A percentile compares a stretch with the other conserved stretches of the same genome.
phyloP scores from a whole-genome alignment of 2,797 vertebrate genomes.

The Acanthurus leucopareius region DNA sequence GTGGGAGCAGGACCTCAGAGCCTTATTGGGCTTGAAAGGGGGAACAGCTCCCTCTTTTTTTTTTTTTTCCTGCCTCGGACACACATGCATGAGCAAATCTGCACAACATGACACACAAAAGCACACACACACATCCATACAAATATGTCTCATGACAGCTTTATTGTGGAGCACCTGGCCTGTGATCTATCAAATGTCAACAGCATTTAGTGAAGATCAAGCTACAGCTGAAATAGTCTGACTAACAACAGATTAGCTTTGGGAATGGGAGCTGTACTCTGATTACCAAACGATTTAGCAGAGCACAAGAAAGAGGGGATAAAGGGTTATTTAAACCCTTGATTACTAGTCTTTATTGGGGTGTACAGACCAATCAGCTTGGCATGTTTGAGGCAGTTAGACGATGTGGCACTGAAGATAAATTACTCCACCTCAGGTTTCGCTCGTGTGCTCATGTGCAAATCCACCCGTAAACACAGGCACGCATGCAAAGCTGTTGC shows the following conservation, averaged over 20 bases:
- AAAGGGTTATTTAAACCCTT: slow-evolving; percentile 35
- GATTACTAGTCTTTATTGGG: slow-evolving; percentile 51
- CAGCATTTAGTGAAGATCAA: slow-evolving; percentile 34
- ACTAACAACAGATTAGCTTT: slow-evolving; percentile 70
- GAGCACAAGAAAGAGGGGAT: slow-evolving; percentile 4
- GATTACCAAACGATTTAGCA: slow-evolving; percentile 26
- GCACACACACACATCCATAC: neutral
- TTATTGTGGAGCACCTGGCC: slow-evolving; percentile 21
- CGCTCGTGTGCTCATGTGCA: slow-evolving; percentile 11
- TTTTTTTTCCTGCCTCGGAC: neutral
- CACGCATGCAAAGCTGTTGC: slow-evolving; percentile 4
- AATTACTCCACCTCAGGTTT: slow-evolving; percentile 16
- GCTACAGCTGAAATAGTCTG: slow-evolving; percentile 31
- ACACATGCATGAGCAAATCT: slow-evolving; percentile 11
- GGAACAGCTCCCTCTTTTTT: slow-evolving; percentile 16
- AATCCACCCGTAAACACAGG: slow-evolving; percentile 17
- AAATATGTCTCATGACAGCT: slow-evolving; percentile 22
- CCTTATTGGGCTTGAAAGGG: slow-evolving; percentile 42
- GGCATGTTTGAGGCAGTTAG: slow-evolving; percentile 40
- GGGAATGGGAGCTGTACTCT: slow-evolving; percentile 49
- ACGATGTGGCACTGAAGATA: slow-evolving; percentile 16
- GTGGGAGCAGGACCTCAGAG: slow-evolving; percentile 60
- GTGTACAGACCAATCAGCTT: slow-evolving; percentile 27
- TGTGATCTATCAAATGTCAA: slow-evolving; percentile 51
- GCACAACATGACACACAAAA: neutral